A percentile compares a stretch with the other conserved stretches of the same genome.
These are phyloP conservation scores for Catagonus wagneri DNA, from an alignment of 2,113 vertebrate genomes.

Conservation along the genomic window DNA sequence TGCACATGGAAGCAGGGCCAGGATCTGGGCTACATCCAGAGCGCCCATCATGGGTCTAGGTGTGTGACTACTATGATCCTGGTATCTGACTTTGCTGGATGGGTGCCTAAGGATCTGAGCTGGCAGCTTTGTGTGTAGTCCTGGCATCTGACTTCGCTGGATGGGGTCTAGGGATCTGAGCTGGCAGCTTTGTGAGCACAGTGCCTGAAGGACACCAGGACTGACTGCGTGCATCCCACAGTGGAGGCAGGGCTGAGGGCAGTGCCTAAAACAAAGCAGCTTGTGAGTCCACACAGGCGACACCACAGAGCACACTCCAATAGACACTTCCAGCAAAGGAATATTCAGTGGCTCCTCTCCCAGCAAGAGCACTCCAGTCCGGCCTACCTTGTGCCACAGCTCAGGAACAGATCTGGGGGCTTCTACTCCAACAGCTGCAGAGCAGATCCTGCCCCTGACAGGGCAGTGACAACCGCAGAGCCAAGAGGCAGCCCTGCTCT, in stretches of 20 bases:
- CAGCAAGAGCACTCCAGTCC: background rate
- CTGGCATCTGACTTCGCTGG: too few relatives aligned
- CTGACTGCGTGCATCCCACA: background rate
- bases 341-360: background rate
- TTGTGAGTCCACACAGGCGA: background rate
- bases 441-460: background rate
- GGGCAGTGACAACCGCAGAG: background rate
- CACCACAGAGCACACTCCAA: background rate
- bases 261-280: too few relatives aligned
- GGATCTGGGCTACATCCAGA: background rate
- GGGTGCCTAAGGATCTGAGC: background rate
- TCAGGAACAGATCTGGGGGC: background rate
- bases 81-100: background rate
- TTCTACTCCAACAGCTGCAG: background rate
- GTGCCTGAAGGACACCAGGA: background rate
- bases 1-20: rapidly evolving
- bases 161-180: too few relatives aligned
- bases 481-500: background rate
- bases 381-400: background rate
- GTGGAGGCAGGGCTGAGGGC: background rate
- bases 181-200: too few relatives aligned
- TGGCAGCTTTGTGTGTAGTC: background rate
- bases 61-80: rapidly evolving
- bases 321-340: background rate
- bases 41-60: background rate